Percentiles rank a stretch among this genome's conserved stretches.
Evolutionary conservation across 2,797 vertebrate species (phyloP).

Genomic region (Erpetoichthys calabaricus): DNA sequence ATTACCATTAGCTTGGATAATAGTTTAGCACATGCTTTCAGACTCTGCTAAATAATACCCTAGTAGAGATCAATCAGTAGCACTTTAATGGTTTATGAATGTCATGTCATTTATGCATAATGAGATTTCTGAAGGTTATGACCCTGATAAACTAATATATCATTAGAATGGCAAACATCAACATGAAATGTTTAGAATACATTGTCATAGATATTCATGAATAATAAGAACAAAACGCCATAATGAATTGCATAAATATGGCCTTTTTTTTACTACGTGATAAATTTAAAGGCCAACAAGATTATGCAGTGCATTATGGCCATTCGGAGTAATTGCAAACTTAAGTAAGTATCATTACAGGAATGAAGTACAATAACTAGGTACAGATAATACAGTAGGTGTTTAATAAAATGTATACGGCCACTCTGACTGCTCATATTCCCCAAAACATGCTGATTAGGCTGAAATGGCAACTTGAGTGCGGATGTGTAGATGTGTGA

Average conservation of each 20-base stretch:
- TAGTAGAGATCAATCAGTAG: constrained; percentile 1
- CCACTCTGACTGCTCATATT: no score
- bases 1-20: not conserved
- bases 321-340: no score
- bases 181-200: not conserved
- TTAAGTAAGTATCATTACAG: no score
- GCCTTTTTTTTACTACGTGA: not conserved
- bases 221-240: not conserved
- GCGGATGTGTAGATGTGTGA: no score
- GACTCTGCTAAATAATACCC: not conserved
- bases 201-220: not conserved
- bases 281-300: not conserved
- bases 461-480: no score
- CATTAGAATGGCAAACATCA: not conserved
- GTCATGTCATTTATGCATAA: not conserved
- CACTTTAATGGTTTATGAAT: not conserved
- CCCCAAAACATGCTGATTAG: no score
- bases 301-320: no score
- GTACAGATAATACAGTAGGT: no score
- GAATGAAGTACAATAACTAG: no score
- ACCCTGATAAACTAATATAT: not conserved
- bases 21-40: constrained; percentile 1
- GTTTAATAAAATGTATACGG: no score
- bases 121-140: not conserved
- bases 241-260: not conserved